Conservation (phyloP, 2,113 vertebrate genomes). For the Solea senegalensis region DNA sequence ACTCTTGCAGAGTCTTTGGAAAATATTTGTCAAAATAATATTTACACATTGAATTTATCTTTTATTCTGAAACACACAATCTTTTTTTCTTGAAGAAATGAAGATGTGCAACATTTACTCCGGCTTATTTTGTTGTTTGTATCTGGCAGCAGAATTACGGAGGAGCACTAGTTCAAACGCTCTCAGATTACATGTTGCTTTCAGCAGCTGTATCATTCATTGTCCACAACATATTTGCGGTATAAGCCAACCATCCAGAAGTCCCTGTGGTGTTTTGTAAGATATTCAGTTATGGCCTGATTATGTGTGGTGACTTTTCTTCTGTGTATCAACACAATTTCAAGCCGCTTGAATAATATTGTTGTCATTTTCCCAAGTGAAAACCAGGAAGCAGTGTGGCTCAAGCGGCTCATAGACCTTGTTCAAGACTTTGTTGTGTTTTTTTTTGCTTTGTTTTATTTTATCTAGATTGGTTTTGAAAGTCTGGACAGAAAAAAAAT, state of each 20-base stretch:
- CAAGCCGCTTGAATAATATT: background rate
- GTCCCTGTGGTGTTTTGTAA: background rate
- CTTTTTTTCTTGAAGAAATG: background rate
- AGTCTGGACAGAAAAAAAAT: no score
- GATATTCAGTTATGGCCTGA: conserved; percentile 9
- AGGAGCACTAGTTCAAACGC: conserved; percentile 3
- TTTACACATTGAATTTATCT: no score
- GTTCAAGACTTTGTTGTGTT: background rate
- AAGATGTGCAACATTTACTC: background rate
- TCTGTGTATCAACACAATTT: background rate
- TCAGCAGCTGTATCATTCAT: conserved; percentile 5
- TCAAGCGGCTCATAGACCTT: background rate
- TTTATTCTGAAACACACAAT: no score
- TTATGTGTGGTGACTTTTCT: conserved; percentile 11
- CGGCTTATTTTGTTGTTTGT: conserved; percentile 13
- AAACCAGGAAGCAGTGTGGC: conserved; percentile 1
- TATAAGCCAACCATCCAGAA: conserved; percentile 3
- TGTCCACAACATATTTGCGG: background rate
- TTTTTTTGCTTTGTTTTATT: no score
- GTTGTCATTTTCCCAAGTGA: conserved; percentile 9
- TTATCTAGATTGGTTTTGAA: no score
- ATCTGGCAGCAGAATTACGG: conserved; percentile 16
- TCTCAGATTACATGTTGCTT: conserved; percentile 20
- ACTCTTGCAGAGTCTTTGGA: background rate
- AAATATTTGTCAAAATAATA: no score